A percentile compares a stretch with the other conserved stretches of the same genome.
Conservation (phyloP, 2,797 vertebrate species). For the Spheniscus humboldti region DNA sequence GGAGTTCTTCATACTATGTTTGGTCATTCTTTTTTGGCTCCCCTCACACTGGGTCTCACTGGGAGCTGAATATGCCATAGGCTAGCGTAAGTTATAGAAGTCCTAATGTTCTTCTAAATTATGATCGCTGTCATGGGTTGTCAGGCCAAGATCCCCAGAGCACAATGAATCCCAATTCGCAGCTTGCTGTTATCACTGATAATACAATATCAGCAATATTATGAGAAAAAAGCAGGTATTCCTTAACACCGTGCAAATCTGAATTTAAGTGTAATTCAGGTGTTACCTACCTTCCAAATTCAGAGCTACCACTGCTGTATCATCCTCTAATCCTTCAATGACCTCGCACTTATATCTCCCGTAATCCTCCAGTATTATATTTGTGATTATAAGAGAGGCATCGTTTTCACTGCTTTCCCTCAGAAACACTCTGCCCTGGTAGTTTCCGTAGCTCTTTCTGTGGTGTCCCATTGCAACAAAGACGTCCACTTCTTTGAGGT, state of each 20-base stretch:
- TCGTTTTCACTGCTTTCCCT: slow-evolving; percentile 75
- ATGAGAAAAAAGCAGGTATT: neutral
- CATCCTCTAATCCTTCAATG: slow-evolving; percentile 85
- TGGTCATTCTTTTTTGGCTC: neutral
- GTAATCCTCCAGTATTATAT: slow-evolving; percentile 80
- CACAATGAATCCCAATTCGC: neutral
- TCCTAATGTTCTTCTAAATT: neutral
- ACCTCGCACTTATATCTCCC: slow-evolving; percentile 91
- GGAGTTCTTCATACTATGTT: neutral
- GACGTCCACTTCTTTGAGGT: slow-evolving; percentile 85
- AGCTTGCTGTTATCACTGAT: neutral
- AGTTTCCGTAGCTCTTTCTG: slow-evolving; percentile 81
- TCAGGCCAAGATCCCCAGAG: neutral
- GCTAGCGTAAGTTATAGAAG: neutral
- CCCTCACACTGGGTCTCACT: neutral
- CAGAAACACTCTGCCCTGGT: slow-evolving; percentile 79
- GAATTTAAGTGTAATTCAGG: neutral
- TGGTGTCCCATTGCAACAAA: slow-evolving; percentile 88
- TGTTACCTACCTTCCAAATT: slow-evolving; percentile 76
- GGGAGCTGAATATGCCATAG: rapidly evolving
- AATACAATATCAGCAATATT: neutral
- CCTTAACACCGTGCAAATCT: rapidly evolving
- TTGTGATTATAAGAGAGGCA: slow-evolving; percentile 82
- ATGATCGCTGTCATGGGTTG: neutral
- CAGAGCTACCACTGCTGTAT: slow-evolving; percentile 75